Base-by-base conservation (phyloP, 2,797 vertebrate species). In the Cebuella pygmaea region DNA sequence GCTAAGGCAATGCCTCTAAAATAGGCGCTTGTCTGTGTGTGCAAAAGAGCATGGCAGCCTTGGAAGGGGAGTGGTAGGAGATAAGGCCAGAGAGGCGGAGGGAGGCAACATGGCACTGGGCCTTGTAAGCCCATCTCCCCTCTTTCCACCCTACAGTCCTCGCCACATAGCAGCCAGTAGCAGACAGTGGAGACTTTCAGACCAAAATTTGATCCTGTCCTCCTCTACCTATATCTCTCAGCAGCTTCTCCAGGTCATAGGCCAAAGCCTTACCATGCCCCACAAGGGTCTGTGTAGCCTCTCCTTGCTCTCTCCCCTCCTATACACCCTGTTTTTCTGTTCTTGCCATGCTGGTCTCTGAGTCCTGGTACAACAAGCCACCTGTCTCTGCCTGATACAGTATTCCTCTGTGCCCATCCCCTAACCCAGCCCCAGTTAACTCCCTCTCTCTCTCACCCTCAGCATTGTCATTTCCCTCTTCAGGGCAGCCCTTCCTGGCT, bases 61-160 rank as follows among this genome's bases (percentile, higher is more conserved):
- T 67, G 33, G 19, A 55, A 36, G 33, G 26, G 46, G 26, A 41
- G 5, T 7, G 1, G 1, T 15, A 17, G 79, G n/a, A 46, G 10
- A 1, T 17, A 75, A 27, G 61, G 55, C 44, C 30, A 39, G 55
- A 85, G 80, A n/a, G 24, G 39, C 64, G 36, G 14, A 61, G 26
- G n/a, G 79, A 33, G 33, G 27, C 64, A 5, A 0, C 0, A 0
- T 0, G 12, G 55, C 14, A 0, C 64, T 7, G 27, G 78, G 48
- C 50, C 48, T 67, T 4, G 2, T 19, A 24, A 30, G 57, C 61
- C 7, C 1, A 20, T 13, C 22, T n/a, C 48, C n/a, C 5, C 7
- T 50, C 46, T 64, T 46, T 33, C 26, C 2, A 3, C 41, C 20
- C 44, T 46, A 1, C 2, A 24, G 52, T 19, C 48, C 64, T 83